These are phyloP conservation scores for Strongylocentrotus purpuratus DNA, from an alignment of 35 echinoderm and acorn worm species.

Conservation along the genomic window DNA sequence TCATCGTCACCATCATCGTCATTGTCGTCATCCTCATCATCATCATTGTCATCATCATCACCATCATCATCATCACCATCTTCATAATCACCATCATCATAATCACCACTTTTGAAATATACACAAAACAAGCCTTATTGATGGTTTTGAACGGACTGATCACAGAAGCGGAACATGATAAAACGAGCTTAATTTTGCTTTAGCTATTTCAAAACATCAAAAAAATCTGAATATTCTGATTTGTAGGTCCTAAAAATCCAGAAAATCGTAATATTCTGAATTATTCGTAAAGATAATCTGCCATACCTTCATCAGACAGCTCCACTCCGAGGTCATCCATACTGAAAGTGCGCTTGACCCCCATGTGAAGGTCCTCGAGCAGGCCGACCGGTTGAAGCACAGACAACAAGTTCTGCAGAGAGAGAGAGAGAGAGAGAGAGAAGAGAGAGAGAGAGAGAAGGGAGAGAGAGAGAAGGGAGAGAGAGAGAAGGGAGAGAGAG, in stretches of 20 bases:
- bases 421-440: neutral
- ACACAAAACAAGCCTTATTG: too few relatives aligned
- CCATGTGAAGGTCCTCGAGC: slow-evolving; percentile 64
- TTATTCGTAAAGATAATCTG: too few relatives aligned
- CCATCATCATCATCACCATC: neutral
- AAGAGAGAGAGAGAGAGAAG: too few relatives aligned
- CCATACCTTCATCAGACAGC: neutral
- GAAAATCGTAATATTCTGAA: too few relatives aligned
- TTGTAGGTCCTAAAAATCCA: too few relatives aligned
- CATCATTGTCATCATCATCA: neutral
- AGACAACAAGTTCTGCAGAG: slow-evolving; percentile 53
- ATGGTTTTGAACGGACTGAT: too few relatives aligned
- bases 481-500: too few relatives aligned
- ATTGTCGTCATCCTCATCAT: neutral
- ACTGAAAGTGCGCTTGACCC: neutral
- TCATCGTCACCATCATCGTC: neutral
- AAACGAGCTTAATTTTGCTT: too few relatives aligned
- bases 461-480: neutral
- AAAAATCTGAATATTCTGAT: too few relatives aligned
- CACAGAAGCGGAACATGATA: too few relatives aligned
- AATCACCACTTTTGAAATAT: too few relatives aligned
- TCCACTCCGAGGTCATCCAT: slow-evolving; percentile 37
- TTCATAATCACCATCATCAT: neutral
- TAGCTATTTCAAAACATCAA: too few relatives aligned
- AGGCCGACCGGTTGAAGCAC: slow-evolving; percentile 60